Evolutionary conservation across 2,888 invertebrate species (phyloP).

Genomic region (Phengaris arion): DNA sequence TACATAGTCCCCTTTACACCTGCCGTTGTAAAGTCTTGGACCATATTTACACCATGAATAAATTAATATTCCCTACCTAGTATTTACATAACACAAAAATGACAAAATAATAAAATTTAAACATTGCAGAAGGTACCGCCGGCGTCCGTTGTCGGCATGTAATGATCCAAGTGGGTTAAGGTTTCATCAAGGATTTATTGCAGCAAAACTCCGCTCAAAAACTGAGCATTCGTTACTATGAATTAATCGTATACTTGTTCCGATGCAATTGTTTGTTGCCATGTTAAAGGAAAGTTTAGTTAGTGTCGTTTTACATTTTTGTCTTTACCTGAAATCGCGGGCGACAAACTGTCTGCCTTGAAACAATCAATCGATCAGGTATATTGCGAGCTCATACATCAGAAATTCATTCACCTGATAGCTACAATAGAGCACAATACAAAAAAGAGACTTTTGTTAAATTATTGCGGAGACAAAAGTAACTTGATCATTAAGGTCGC

Average conservation of each 20-base stretch:
- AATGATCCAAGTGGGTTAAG: constrained; percentile 80
- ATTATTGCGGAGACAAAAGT: constrained; percentile 73
- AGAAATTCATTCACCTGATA: constrained; percentile 59
- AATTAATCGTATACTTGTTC: constrained; percentile 73
- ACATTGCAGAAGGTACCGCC: constrained; percentile 56
- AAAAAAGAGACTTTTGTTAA: constrained; percentile 70
- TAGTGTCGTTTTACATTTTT: constrained; percentile 37
- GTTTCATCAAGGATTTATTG: constrained; percentile 79
- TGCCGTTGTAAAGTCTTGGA: constrained; percentile 44
- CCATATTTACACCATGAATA: constrained; percentile 9
- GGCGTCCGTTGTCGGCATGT: constrained; percentile 60
- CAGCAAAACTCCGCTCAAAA: constrained; percentile 79
- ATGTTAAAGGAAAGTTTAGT: constrained; percentile 49
- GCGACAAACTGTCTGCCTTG: constrained; percentile 59
- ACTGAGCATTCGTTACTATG: constrained; percentile 72
- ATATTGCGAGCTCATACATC: constrained; percentile 38
- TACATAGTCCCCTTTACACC: constrained; percentile 42
- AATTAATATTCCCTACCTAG: neutral
- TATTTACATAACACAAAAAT: constrained; percentile 30
- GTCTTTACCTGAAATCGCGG: constrained; percentile 48
- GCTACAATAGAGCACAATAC: constrained; percentile 50
- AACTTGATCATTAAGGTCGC: constrained; percentile 68
- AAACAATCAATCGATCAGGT: constrained; percentile 44
- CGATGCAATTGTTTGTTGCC: constrained; percentile 70
- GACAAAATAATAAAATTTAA: constrained; percentile 45